Percentiles rank a stretch among this genome's conserved stretches.
Conservation (phyloP, 2,113 vertebrate species). For the Semnornis frantzii region DNA sequence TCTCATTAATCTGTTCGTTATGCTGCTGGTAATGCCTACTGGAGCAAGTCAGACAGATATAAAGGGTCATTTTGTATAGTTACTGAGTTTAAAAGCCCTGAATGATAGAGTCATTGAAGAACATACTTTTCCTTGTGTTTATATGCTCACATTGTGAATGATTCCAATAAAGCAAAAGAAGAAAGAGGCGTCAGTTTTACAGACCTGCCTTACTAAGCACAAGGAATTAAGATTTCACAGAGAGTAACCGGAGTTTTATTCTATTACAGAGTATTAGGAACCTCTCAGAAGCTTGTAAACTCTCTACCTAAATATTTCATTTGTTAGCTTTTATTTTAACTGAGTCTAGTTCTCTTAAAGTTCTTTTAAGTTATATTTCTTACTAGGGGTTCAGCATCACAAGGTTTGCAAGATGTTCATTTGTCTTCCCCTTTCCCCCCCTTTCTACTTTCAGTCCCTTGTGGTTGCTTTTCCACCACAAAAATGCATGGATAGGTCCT, state of each 20-base stretch:
- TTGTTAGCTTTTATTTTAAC: conserved; percentile 24
- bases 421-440: background rate
- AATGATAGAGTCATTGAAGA: background rate
- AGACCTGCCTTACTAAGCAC: background rate
- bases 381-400: background rate
- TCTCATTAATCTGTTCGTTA: conserved; percentile 46
- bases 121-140: conserved; percentile 27
- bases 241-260: background rate
- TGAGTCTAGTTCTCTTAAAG: background rate
- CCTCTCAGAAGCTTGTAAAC: background rate
- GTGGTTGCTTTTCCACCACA: background rate
- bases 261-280: background rate
- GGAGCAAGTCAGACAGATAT: conserved; percentile 45
- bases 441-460: background rate
- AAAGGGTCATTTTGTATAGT: conserved; percentile 57
- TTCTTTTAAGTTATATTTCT: background rate
- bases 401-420: background rate
- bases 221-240: conserved; percentile 23
- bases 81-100: conserved; percentile 28
- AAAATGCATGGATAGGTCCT: background rate
- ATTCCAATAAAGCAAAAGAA: conserved; percentile 6
- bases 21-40: background rate
- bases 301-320: background rate
- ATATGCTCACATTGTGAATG: background rate
- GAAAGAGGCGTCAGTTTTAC: conserved; percentile 5